Evolutionary conservation across 2,797 vertebrate genomes (phyloP).

Genomic region (Petrocephalus schoutedeni): DNA sequence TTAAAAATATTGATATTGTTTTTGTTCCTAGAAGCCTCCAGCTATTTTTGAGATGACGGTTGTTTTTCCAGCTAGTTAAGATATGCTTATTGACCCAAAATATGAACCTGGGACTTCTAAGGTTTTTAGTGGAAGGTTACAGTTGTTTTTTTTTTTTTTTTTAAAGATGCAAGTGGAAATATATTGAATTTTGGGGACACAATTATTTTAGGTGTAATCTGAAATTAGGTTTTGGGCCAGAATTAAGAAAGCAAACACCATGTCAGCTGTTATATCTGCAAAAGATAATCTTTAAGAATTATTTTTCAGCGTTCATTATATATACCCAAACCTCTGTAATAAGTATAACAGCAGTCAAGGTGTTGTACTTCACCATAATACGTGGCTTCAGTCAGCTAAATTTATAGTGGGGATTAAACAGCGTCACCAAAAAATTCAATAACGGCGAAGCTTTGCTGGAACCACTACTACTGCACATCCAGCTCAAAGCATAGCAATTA

Average conservation of each 20-base stretch:
- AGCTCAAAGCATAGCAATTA: slow-evolving; percentile 16
- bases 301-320: not conserved
- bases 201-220: not conserved
- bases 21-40: not conserved
- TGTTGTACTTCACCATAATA: not conserved
- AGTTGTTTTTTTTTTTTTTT: not conserved
- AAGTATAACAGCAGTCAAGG: not conserved
- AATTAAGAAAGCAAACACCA: not conserved
- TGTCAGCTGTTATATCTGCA: not conserved
- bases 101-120: not conserved
- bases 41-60: not conserved
- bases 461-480: not conserved
- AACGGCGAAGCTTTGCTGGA: not conserved
- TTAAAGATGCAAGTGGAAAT: not conserved
- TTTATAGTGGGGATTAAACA: not conserved
- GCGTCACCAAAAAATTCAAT: not conserved
- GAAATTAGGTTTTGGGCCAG: not conserved
- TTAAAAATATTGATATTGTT: slow-evolving; percentile 4
- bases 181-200: not conserved
- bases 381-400: not conserved
- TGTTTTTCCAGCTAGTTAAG: not conserved
- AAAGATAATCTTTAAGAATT: not conserved
- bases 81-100: not conserved
- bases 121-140: not conserved
- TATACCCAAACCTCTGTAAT: not conserved